Base-by-base conservation (phyloP, 2,888 invertebrate species). In the Hydrotaea diabolus region DNA sequence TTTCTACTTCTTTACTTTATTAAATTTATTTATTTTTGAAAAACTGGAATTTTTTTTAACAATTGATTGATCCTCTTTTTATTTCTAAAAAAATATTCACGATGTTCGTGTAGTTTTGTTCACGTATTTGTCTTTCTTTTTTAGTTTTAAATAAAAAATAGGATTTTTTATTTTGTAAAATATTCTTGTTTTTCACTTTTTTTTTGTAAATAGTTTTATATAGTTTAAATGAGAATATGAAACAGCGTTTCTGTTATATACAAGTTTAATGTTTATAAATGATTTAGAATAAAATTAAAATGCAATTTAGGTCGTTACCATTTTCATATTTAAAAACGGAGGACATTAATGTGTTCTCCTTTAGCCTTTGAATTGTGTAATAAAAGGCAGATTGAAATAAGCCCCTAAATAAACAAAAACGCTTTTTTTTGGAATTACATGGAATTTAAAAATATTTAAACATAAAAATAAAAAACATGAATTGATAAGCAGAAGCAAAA, bases 151-250 rank as follows among this genome's bases (percentile, higher is more conserved):
- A 59, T 77, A 74, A 77, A 74, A 80, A 78, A 75, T 75, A 75
- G 78, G 78, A 78, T 64, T 64, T 81, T 36, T n/a, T n/a, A n/a
- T n/a, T 23, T 62, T 78, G 36, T 82, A 75, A 66, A 59, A 62
- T 71, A 57, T 64, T 39, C 39, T 11, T 74, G 36, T 49, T 11
- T 71, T 2, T 31, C 7, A 4, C 31, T 31, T 71, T 76, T 39
- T 39, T 39, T 39, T 39, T 13, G 13, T 86, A 86, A 86, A 86
- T 87, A 87, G 87, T 87, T 87, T 83, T 86, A 80, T 86, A 49
- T n/a, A 49, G 49, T 49, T 49, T 49, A 49, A 49, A 49, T 49
- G 49, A 2, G 15, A n/a, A 49, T 49, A 49, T 49, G 49, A 49
- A n/a, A 4, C 49, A 49, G 15, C 5, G n/a, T 4, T 62, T 53